Base-by-base conservation (phyloP, 2,888 invertebrate genomes). In the Erynnis tages region DNA sequence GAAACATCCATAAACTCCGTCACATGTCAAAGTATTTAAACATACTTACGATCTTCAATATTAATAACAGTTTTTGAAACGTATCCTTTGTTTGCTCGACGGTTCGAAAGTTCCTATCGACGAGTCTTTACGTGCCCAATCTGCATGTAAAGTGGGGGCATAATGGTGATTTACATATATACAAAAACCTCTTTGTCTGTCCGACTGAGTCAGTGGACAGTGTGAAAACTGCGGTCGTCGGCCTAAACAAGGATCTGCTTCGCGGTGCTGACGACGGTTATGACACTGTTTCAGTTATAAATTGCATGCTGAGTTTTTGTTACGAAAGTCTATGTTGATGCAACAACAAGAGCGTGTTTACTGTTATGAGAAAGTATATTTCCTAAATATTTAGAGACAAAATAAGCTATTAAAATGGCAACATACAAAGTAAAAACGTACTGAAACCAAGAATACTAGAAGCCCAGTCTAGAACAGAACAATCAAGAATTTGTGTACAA, bases 101-200 rank as follows among this genome's bases (percentile, higher is more conserved):
- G 67, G 66, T 70, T 76, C 65, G 70, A 76, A 76, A 75, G 71
- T 73, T 69, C 68, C 73, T 71, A 76, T 77, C 71, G 67, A 59
- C 62, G 61, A 57, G 63, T 58, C 67, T 67, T 62, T 65, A 67
- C 71, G 74, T 76, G 61, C 62, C 73, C 80, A 82, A 82, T 84
- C 81, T 79, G 79, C 82, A 84, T 83, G 80, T 82, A 69, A 82
- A 84, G 76, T 77, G 64, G 60, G 58, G 61, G 61, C 75, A 80
- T 82, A 82, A 81, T 74, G 71, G 73, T 66, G 71, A 86, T 87
- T 87, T 82, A 82, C 87, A 88, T 88, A 68, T 79, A 76, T 74
- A 84, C 79, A 79, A 77, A 77, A 71, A 67, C 61, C 53, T 66
- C 73, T 79, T 87, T 84, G 84, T 85, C 59, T 61, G 53, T 56